Base-by-base conservation (phyloP, 2,797 vertebrate genomes). In the Gallirallus australis region DNA sequence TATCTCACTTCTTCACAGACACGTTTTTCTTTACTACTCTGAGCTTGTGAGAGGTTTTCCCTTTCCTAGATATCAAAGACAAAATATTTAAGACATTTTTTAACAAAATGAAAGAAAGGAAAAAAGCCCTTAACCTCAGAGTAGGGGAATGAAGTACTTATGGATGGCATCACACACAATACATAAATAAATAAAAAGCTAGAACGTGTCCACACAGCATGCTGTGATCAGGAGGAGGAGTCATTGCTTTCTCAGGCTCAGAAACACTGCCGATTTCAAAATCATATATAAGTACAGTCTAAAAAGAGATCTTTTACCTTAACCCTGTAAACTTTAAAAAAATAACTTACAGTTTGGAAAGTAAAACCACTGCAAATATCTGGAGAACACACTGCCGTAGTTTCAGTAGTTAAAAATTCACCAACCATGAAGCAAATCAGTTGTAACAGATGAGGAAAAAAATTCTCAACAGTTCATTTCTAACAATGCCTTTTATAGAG, bases 381-480 rank as follows among this genome's bases (percentile, higher is more conserved):
- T 0, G 5, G 45, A 71, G 5, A 16, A 21, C 15, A 27, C 9
- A n/a, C 7, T 63, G 48, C 31, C 60, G 24, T 12, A 48, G 7
- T 21, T 79, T 57, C n/a, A 65, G 33, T 12, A 27, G 31, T 12
- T 21, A 68, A 63, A 70, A 70, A 47, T 19, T 60, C 60, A 61
- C 40, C 33, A 50, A 47, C 37, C 24, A 48, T 24, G 24, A 56
- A 52, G 5, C 1, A 65, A 33, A n/a, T 60, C 6, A 23, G 4
- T 56, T 86, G 52, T 56, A 79, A 54, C 1, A 64, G 25, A 42
- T 6, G 50, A 82, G 5, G 2, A 69, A 54, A 54, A 21, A 15
- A 2, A 0, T 1, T 20, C 15, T 0, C 47, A 19, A 13, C 30
- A 60, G 25, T 35, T 42, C 1, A 65, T 42, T 89, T 78, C 70